Base-by-base conservation (phyloP, 2,888 invertebrate genomes). In the Drosophila silvestris region DNA sequence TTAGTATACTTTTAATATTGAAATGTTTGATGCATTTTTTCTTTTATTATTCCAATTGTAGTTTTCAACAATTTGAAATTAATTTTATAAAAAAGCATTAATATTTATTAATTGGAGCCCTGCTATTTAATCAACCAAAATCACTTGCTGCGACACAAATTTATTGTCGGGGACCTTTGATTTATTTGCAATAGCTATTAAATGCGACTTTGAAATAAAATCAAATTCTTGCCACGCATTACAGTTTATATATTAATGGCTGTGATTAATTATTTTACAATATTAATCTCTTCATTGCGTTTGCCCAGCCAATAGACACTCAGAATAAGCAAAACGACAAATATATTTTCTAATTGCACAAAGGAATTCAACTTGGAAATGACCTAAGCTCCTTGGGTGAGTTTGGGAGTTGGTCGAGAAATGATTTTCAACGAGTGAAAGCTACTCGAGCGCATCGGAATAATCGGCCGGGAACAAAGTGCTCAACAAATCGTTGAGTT, bases 281-380 rank as follows among this genome's bases (percentile, higher is more conserved):
- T 61, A 44, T 58, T 57, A 26, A 58, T 62, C 52, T 58, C 37
- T 54, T 22, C 22, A 32, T 6, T 51, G 50, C 26, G 7, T 28
- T 66, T 44, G 44, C 56, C 51, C 52, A 39, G 39, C 32, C 47
- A 50, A 50, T 39, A 37, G 32, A 22, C 32, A 10, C 39, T 44
- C 7, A n/a, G 60, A 51, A 51, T 39, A 50, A 19, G 37, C 52
- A 59, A 59, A 73, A 69, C 28, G 58, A 54, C 52, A 60, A 50
- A 69, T 71, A 70, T 61, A 86, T 79, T 12, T 85, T 74, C 70
- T 82, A 87, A 87, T 85, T 89, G 90, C 85, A 56, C 83, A 61
- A 70, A 76, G 81, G 88, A 85, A 59, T 73, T 74, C 44, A 33
- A 44, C 63, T 51, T 28, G 50, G n/a, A 22, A 30, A 53, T 62